These are phyloP conservation scores for Marmota monax DNA, from an alignment of 2,113 vertebrate species.

Conservation along the genomic window DNA sequence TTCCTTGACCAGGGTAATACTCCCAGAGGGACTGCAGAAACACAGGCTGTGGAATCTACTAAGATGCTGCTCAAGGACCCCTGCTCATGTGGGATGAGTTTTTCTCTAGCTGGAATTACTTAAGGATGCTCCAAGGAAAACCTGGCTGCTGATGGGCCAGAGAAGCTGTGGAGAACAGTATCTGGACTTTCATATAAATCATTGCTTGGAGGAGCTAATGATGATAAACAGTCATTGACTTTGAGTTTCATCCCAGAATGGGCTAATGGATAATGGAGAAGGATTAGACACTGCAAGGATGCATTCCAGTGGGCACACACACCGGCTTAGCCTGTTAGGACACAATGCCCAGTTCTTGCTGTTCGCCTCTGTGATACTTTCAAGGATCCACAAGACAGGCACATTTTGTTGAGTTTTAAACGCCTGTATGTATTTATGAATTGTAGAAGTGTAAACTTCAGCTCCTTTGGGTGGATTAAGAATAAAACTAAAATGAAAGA, in stretches of 20 bases:
- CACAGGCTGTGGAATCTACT: background rate
- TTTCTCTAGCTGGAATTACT: constrained; percentile 60
- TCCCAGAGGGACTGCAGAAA: background rate
- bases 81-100: background rate
- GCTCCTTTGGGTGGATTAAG: background rate
- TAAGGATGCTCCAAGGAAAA: constrained; percentile 41
- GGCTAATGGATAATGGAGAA: constrained; percentile 60
- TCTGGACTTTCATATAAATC: constrained; percentile 50
- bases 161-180: background rate
- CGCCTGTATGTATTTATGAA: background rate
- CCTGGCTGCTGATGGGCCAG: background rate
- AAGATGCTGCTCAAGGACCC: background rate
- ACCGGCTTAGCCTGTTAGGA: background rate
- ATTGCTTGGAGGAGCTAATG: constrained; percentile 62
- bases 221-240: constrained; percentile 74
- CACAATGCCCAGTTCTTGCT: background rate
- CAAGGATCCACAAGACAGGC: background rate
- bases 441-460: background rate
- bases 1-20: background rate
- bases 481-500: constrained; percentile 53
- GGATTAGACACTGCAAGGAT: constrained; percentile 39
- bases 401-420: constrained; percentile 43
- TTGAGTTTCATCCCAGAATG: constrained; percentile 78
- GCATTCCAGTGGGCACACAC: constrained; percentile 30
- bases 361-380: constrained; percentile 39